A percentile compares a stretch with the other conserved stretches of the same genome.
Conservation (phyloP, 1,140 invertebrate genomes). For the Lepidotrigona ventralis region DNA sequence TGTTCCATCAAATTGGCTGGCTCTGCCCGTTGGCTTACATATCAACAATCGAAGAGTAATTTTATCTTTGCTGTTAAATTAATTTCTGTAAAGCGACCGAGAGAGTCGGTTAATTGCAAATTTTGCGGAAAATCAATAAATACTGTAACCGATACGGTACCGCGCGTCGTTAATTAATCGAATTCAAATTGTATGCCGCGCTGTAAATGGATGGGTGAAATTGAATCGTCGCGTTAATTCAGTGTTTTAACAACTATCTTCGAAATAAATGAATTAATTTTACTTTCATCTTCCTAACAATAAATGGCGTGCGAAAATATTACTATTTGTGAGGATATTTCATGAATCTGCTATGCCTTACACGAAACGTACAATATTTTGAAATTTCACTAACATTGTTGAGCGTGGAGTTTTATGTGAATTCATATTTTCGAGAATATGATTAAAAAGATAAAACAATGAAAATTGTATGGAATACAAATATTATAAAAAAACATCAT, state of each 20-base stretch:
- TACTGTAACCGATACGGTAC: neutral
- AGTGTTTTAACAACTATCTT: neutral
- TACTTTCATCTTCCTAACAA: neutral
- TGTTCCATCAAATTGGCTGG: neutral
- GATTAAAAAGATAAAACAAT: no score
- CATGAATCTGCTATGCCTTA: no score
- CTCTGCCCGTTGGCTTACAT: neutral
- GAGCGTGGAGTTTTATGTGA: no score
- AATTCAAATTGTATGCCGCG: neutral
- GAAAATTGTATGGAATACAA: no score
- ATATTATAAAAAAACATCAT: no score
- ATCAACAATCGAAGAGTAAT: slow-evolving; percentile 10
- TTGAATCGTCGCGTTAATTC: neutral
- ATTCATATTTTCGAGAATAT: no score
- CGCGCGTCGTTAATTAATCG: slow-evolving; percentile 13
- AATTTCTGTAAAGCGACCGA: neutral
- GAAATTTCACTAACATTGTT: no score
- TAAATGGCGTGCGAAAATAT: no score
- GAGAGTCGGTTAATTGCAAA: slow-evolving; percentile 11
- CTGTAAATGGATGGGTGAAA: neutral
- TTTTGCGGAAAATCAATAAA: slow-evolving; percentile 27
- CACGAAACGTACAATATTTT: no score
- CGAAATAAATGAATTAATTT: neutral
- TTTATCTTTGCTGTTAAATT: slow-evolving; percentile 1
- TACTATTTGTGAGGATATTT: no score